Evolutionary conservation across 2,888 invertebrate genomes (phyloP).

Genomic region (Cheilosia pagana): DNA sequence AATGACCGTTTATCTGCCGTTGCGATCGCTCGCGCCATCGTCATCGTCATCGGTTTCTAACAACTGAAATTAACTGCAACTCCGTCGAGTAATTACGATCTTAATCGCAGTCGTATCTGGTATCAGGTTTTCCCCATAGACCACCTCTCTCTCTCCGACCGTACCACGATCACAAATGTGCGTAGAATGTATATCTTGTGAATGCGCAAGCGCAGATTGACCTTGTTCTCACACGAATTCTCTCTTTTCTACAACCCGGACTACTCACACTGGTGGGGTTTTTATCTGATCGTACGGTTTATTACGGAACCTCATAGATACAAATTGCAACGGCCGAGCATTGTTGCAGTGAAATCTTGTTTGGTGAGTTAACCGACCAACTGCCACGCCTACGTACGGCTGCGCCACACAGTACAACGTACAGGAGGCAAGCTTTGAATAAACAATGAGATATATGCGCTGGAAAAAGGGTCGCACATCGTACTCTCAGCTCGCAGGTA

Average conservation of each 20-base stretch:
- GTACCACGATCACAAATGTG: conserved; percentile 10
- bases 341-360: conserved; percentile 65
- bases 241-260: background rate
- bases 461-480: conserved; percentile 19
- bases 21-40: conserved; percentile 21
- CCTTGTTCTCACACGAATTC: conserved; percentile 57
- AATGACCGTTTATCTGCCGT: conserved; percentile 44
- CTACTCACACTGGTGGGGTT: background rate
- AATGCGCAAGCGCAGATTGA: conserved; percentile 41
- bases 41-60: conserved; percentile 26
- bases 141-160: background rate
- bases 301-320: conserved; percentile 37
- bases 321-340: conserved; percentile 28
- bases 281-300: conserved; percentile 35
- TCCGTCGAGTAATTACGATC: conserved; percentile 63
- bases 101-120: conserved; percentile 45
- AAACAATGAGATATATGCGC: conserved; percentile 48
- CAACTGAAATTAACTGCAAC: conserved; percentile 64
- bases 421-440: conserved; percentile 50
- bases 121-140: conserved; percentile 28
- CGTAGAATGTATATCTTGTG: conserved; percentile 28
- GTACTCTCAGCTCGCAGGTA: background rate
- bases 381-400: conserved; percentile 54
- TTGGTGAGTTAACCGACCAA: conserved; percentile 32
- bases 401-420: conserved; percentile 5